Conservation (phyloP, 2,888 invertebrate species). For the Cheilosia urbana region DNA sequence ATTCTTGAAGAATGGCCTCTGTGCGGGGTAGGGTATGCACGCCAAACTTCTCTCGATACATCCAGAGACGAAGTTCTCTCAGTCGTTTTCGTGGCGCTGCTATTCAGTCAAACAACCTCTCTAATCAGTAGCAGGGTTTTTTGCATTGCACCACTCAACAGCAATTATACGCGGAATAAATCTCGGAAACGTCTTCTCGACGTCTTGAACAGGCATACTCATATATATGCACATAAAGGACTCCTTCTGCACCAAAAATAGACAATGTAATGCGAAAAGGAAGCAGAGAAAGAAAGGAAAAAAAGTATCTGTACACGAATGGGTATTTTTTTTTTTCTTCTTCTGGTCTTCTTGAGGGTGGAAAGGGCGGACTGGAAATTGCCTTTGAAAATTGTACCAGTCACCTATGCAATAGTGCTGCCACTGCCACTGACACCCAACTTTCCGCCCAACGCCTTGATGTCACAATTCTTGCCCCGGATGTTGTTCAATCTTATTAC, state of each 20-base stretch:
- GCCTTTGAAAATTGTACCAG: slow-evolving; percentile 60
- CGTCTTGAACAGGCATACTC: slow-evolving; percentile 55
- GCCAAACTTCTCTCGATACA: slow-evolving; percentile 68
- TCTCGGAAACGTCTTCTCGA: slow-evolving; percentile 62
- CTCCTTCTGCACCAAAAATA: slow-evolving; percentile 35
- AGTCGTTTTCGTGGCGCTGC: slow-evolving; percentile 14
- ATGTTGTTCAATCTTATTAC: slow-evolving; percentile 76
- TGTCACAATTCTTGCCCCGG: slow-evolving; percentile 72
- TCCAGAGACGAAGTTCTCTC: slow-evolving; percentile 23
- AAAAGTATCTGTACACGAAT: slow-evolving; percentile 22
- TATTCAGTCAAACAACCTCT: slow-evolving; percentile 65
- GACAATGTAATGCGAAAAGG: slow-evolving; percentile 47
- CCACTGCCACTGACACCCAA: slow-evolving; percentile 37
- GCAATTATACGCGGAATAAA: slow-evolving; percentile 74
- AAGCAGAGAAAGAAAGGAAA: slow-evolving; percentile 7
- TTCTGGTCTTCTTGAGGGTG: slow-evolving; percentile 30
- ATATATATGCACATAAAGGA: not conserved
- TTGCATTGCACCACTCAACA: slow-evolving; percentile 70
- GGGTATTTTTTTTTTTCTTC: slow-evolving; percentile 16
- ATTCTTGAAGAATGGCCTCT: slow-evolving; percentile 32
- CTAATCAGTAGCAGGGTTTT: slow-evolving; percentile 67
- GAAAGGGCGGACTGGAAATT: slow-evolving; percentile 51
- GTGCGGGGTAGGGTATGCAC: not conserved
- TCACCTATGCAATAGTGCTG: slow-evolving; percentile 50
- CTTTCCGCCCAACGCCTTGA: slow-evolving; percentile 45